A percentile compares a stretch with the other conserved stretches of the same genome.
phyloP scores from a whole-genome alignment of 2,797 vertebrate genomes.

The Phoebastria nigripes region DNA sequence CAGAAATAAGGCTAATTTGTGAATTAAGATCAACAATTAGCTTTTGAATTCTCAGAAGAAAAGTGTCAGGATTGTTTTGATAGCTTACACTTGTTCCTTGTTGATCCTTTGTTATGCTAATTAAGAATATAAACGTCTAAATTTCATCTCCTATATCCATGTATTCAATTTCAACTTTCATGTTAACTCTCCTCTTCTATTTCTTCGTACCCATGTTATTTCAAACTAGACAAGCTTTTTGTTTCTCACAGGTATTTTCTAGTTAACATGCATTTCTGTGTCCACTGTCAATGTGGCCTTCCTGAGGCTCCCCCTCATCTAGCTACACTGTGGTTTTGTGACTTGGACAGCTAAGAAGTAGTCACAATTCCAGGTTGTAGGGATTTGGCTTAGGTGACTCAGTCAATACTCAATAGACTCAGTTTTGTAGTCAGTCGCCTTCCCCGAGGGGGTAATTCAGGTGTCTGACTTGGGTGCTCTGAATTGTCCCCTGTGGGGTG shows the following conservation, averaged over 20 bases:
- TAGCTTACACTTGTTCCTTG: not conserved
- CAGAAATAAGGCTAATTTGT: not conserved
- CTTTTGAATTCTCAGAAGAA: not conserved
- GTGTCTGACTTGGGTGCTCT: not conserved
- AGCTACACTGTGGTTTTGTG: not conserved
- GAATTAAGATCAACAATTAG: not conserved
- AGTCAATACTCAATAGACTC: not conserved
- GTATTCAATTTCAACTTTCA: not conserved
- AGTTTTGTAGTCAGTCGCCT: not conserved
- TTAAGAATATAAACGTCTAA: not conserved
- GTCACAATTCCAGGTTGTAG: not conserved
- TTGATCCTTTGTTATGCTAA: not conserved
- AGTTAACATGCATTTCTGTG: not conserved
- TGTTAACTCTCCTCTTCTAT: not conserved
- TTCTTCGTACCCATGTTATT: not conserved
- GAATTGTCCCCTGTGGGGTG: not conserved
- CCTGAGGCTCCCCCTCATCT: not conserved
- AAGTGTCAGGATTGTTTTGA: not conserved
- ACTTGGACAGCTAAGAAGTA: not conserved
- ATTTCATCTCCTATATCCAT: not conserved
- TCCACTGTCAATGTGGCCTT: not conserved
- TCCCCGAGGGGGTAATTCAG: not conserved
- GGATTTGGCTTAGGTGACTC: not conserved
- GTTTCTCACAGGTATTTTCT: not conserved
- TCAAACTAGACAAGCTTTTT: not conserved